These are phyloP conservation scores for Rhopalosiphum padi DNA, from an alignment of 1,140 invertebrate species.

Conservation along the genomic window DNA sequence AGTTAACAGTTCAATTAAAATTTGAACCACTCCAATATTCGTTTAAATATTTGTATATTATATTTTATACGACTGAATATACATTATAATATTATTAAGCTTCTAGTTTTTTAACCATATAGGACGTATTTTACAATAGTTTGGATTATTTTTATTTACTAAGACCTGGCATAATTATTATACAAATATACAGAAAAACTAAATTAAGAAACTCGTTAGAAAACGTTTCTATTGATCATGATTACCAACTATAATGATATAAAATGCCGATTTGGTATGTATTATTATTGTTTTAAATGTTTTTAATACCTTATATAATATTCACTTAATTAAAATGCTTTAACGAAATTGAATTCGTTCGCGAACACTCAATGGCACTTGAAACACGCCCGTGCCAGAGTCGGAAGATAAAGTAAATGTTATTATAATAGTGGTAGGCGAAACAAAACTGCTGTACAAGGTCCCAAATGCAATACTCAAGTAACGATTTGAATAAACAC, in stretches of 20 bases:
- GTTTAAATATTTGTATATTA: neutral
- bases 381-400: neutral
- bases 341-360: neutral
- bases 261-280: neutral
- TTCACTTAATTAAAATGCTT: neutral
- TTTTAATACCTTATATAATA: neutral
- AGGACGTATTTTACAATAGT: neutral
- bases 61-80: neutral
- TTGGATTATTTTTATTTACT: neutral
- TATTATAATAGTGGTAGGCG: conserved; percentile 17
- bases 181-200: too few species aligned
- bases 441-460: conserved; percentile 20
- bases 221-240: neutral
- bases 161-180: too few species aligned
- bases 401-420: conserved; percentile 13
- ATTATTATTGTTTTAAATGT: neutral
- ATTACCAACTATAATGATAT: neutral
- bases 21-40: neutral
- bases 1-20: neutral
- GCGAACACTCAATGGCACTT: neutral
- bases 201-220: neutral
- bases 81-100: neutral
- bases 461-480: conserved; percentile 26
- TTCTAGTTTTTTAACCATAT: neutral
- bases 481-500: conserved; percentile 45